Evolutionary conservation across 2,888 invertebrate genomes (phyloP), one percentile per base, ranked within the genome.

Genomic region (Theristus sp.): DNA sequence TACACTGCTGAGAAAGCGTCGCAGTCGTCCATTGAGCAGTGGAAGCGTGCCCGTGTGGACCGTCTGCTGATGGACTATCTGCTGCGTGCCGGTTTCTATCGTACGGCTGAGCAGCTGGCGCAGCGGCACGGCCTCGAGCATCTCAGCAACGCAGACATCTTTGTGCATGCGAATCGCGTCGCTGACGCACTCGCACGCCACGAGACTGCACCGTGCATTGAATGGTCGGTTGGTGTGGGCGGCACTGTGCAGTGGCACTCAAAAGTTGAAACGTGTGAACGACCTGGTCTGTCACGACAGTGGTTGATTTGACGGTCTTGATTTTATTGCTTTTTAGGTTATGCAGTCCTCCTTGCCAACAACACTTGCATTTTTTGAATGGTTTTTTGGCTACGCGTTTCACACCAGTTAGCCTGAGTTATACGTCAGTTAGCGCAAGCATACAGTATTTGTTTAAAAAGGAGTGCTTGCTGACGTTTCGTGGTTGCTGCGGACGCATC

Each of bases 21-120:
- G 2, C 29, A 57, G 24, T 38, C 52, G 17, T 79, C 82, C 3
- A 75, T 84, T 61, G 83, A 82, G 73, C 84, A 84, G 65, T 91
- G 89, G 88, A 83, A 85, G 63, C 82, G 86, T 65, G 84, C 86
- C 65, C 82, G 94, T 31, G 78, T 96, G 60, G 93, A 96, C 76
- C 82, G 98, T 59, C 89, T 98, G 86, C 80, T 98, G 59, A 89
- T 96, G 22, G 96, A 98, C 74, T 93, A 96, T 76, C 87, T 94
- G 72, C 80, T 98, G 26, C 81, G 71, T 38, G 65, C 66, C 54
- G 96, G 98, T 0, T 93, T 90, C 77, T 94, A 98, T 74, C 87
- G 87, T 71, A 86, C 93, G 0, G 96, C 96, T 0, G 84, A 85
- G 65, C 84, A 84, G 70, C 78, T 98, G 29, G 88, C 91, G 0